Conservation (phyloP, 2,888 invertebrate species). For the Coremacera marginata region DNA sequence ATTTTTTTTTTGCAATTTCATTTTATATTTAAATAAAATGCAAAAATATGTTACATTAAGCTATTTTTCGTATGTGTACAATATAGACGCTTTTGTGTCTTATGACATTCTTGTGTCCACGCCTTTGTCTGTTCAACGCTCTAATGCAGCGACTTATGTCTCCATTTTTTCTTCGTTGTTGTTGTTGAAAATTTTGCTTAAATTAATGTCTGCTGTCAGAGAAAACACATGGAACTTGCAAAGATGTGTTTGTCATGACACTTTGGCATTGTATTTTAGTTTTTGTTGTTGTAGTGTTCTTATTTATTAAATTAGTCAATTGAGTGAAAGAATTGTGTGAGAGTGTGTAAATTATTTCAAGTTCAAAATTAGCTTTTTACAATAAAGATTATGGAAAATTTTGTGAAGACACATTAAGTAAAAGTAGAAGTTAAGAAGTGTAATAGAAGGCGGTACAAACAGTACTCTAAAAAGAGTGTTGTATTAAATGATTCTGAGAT, state of each 20-base stretch:
- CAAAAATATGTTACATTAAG: neutral
- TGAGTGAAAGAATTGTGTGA: neutral
- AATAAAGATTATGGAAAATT: neutral
- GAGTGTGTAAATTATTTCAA: conserved; percentile 1
- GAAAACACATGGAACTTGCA: neutral
- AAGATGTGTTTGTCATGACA: neutral
- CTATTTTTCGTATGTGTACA: neutral
- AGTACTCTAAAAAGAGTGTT: too few species aligned
- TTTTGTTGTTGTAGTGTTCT: neutral
- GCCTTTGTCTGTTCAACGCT: neutral
- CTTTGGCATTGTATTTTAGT: neutral
- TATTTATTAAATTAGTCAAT: conserved; percentile 17
- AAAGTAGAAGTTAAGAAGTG: too few species aligned
- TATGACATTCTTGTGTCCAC: neutral
- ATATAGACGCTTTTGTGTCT: neutral
- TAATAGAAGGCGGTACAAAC: too few species aligned
- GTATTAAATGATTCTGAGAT: too few species aligned
- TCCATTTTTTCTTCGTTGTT: neutral
- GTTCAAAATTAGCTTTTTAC: conserved; percentile 7
- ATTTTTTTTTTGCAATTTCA: neutral
- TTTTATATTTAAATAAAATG: neutral
- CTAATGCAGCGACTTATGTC: neutral
- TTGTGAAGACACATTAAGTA: neutral
- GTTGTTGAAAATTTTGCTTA: neutral
- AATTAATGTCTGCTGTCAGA: conserved; percentile 1